Percentiles rank a stretch among this genome's conserved stretches.
Conservation (phyloP, 1,140 invertebrate genomes). For the Anastatus disparis region DNA sequence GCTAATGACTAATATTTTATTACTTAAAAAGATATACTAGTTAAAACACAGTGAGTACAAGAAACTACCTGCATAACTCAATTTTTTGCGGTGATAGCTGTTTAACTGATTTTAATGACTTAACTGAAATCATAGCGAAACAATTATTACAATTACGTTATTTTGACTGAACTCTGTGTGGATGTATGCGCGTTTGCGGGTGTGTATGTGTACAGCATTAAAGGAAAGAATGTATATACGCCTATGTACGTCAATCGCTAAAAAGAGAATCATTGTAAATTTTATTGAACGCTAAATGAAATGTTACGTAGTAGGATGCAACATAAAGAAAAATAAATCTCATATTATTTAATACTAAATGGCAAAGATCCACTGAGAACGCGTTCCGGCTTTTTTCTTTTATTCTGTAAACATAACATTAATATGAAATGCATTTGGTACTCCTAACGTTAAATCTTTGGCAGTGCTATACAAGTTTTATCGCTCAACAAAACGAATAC, state of each 20-base stretch:
- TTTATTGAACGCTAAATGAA: conserved; percentile 51
- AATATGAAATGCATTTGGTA: background rate
- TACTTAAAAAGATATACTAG: conserved; percentile 39
- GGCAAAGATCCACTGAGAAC: background rate
- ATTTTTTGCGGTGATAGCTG: conserved; percentile 29
- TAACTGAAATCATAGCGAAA: conserved; percentile 28
- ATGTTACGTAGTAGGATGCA: conserved; percentile 45
- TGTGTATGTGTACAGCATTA: conserved; percentile 39
- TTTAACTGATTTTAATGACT: conserved; percentile 31
- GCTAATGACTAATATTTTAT: conserved; percentile 46
- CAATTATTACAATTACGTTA: conserved; percentile 38
- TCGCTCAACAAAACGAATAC: too few species aligned
- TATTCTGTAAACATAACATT: background rate
- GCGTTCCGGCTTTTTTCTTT: background rate
- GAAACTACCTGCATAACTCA: conserved; percentile 36
- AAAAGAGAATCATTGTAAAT: conserved; percentile 49
- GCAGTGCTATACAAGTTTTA: background rate
- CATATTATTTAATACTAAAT: conserved; percentile 14
- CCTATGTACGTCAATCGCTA: conserved; percentile 40
- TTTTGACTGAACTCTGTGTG: conserved; percentile 44
- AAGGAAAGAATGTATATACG: conserved; percentile 42
- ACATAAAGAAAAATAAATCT: conserved; percentile 12
- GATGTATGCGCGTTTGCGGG: too few species aligned
- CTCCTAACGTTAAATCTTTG: conserved; percentile 2
- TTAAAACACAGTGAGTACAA: conserved; percentile 27